Percentiles rank a stretch among this genome's conserved stretches.
Conservation (phyloP, 2,888 invertebrate species). For the Aleiodes leptofemur region DNA sequence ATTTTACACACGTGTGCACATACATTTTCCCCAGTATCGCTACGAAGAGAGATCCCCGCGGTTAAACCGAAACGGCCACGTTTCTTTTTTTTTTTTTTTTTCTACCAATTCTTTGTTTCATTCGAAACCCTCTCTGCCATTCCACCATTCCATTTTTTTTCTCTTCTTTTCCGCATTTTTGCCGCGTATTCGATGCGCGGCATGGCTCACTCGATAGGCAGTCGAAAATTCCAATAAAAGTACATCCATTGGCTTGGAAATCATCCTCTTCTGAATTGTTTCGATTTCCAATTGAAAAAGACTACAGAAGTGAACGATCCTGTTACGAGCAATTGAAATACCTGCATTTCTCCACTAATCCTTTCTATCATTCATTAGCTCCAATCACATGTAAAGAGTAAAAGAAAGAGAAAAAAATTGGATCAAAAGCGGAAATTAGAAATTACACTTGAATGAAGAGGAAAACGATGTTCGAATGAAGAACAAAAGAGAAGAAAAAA, state of each 20-base stretch:
- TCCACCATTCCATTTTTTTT: conserved; percentile 24
- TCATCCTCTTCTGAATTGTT: conserved; percentile 30
- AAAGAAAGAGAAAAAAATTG: no score
- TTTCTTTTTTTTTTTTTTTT: conserved; percentile 40
- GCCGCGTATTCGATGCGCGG: conserved; percentile 5
- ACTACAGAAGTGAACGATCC: conserved; percentile 12
- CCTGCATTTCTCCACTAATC: background rate
- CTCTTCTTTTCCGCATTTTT: background rate
- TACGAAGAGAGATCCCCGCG: conserved; percentile 28
- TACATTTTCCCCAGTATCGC: conserved; percentile 36
- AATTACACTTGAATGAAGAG: no score
- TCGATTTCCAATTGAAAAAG: conserved; percentile 33
- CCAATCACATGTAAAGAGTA: background rate
- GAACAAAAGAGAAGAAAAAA: conserved; percentile 36
- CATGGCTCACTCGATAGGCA: conserved; percentile 11
- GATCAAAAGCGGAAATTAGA: no score
- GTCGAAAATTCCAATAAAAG: conserved; percentile 23
- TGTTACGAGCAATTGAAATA: conserved; percentile 17
- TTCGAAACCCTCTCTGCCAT: conserved; percentile 10
- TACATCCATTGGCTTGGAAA: conserved; percentile 23
- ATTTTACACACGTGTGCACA: conserved; percentile 59
- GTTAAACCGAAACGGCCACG: conserved; percentile 36
- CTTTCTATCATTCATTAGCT: conserved; percentile 2
- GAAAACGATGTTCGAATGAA: conserved; percentile 5
- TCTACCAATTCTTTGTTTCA: conserved; percentile 26